Evolutionary conservation across 2,888 invertebrate species (phyloP).

Genomic region (Zhuqinia jingwanae): DNA sequence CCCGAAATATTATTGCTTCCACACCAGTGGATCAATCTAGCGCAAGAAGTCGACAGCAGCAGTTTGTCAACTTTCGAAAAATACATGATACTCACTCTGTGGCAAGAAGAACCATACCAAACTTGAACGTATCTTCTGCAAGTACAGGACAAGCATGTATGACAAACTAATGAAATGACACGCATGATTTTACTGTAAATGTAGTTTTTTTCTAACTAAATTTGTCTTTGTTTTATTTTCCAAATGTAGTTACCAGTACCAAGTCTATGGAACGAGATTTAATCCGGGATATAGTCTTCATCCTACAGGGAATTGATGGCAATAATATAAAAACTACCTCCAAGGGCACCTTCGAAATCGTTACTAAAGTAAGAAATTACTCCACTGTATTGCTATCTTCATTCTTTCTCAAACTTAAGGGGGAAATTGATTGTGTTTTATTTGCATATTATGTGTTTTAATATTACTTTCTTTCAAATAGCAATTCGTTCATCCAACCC

Average conservation of each 20-base stretch:
- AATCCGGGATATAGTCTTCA: constrained; percentile 88
- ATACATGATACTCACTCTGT: neutral
- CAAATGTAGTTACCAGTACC: constrained; percentile 47
- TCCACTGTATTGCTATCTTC: too few relatives aligned
- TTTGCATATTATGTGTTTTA: too few relatives aligned
- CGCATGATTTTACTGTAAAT: neutral
- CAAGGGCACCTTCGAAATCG: constrained; percentile 79
- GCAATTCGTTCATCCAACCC: constrained; percentile 82
- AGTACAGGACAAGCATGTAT: constrained; percentile 56
- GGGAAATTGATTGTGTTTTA: too few relatives aligned
- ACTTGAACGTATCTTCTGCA: neutral
- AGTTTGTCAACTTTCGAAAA: constrained; percentile 46
- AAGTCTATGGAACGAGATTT: constrained; percentile 80
- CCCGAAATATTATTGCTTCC: constrained; percentile 20
- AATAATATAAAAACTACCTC: constrained; percentile 86
- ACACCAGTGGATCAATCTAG: constrained; percentile 49
- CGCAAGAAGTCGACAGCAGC: constrained; percentile 21
- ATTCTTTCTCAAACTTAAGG: too few relatives aligned
- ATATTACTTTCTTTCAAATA: constrained; percentile 11
- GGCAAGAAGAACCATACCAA: neutral
- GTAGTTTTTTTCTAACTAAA: neutral
- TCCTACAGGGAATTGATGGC: constrained; percentile 94
- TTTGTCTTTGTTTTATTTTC: neutral
- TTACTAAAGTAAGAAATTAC: constrained; percentile 76
- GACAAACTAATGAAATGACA: neutral